phyloP scores from a whole-genome alignment of 2,888 invertebrate species.

The Cecidostiba fungosa region DNA sequence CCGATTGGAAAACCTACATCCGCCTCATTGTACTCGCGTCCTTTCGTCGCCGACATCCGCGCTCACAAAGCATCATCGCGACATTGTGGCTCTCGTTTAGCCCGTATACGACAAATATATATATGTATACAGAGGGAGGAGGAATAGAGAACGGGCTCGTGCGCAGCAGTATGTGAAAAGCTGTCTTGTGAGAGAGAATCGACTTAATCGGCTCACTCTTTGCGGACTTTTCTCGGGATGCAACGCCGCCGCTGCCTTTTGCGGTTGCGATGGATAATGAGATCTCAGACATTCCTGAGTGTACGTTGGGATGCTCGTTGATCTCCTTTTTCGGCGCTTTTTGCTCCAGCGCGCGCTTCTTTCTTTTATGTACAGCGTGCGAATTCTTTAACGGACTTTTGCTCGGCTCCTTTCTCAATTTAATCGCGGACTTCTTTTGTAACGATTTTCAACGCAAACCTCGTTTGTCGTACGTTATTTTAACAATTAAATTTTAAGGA shows the following conservation, averaged over 20 bases:
- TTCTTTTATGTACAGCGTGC: not conserved
- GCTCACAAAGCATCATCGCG: not conserved
- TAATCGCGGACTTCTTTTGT: not conserved
- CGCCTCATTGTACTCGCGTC: conserved; percentile 53
- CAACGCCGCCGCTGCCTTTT: conserved; percentile 8
- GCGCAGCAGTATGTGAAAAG: not conserved
- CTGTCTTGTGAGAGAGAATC: not conserved
- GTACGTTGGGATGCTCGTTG: conserved; percentile 13
- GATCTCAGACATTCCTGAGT: conserved; percentile 12
- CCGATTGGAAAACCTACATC: conserved; percentile 58
- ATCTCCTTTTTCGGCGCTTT: conserved; percentile 42
- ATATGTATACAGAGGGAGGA: not conserved
- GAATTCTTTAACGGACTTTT: conserved; percentile 9
- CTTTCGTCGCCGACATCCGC: conserved; percentile 9
- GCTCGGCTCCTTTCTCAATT: not conserved
- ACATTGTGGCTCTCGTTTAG: conserved; percentile 30
- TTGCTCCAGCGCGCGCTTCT: not conserved
- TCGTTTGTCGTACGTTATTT: too few relatives aligned
- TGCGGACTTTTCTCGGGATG: conserved; percentile 38
- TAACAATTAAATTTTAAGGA: too few relatives aligned
- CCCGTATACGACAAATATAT: conserved; percentile 2
- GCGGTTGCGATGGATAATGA: conserved; percentile 44
- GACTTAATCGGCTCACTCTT: conserved; percentile 53
- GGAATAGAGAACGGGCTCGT: not conserved
- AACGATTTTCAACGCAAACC: not conserved